Evolutionary conservation across 2,797 vertebrate species (phyloP).

Genomic region (Oceanodroma leucorhoa): DNA sequence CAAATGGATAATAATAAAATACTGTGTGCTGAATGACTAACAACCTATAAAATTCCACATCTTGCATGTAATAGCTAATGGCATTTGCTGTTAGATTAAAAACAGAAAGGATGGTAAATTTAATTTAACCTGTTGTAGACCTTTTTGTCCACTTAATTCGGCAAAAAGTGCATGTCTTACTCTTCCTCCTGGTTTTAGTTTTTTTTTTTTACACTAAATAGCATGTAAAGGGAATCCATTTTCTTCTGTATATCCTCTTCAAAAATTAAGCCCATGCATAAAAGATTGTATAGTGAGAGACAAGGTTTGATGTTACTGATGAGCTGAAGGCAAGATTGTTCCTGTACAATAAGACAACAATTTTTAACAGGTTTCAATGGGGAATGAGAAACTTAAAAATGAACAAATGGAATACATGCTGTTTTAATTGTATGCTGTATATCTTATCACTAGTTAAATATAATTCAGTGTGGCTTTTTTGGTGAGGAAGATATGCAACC

Average conservation of each 20-base stretch:
- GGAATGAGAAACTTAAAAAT: not conserved
- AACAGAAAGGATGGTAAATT: not conserved
- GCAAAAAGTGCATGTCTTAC: rapidly evolving
- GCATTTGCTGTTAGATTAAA: not conserved
- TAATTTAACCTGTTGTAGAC: not conserved
- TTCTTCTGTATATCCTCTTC: not conserved
- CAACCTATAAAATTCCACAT: not conserved
- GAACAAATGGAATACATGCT: not conserved
- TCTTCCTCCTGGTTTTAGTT: not conserved
- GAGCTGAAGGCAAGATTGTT: not conserved
- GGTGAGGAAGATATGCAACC: not conserved
- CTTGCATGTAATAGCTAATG: not conserved
- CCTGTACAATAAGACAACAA: not conserved
- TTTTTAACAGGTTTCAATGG: not conserved
- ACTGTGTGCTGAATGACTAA: not conserved
- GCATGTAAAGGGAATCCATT: not conserved
- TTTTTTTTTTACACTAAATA: not conserved
- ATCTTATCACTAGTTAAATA: not conserved
- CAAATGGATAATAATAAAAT: not conserved
- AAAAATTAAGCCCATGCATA: not conserved
- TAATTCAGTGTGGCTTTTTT: not conserved
- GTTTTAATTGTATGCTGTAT: not conserved
- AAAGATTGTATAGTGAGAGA: not conserved
- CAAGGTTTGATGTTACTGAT: not conserved
- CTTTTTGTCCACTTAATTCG: not conserved